phyloP scores from a whole-genome alignment of 2,113 vertebrate species.

The Callaeas wilsoni region DNA sequence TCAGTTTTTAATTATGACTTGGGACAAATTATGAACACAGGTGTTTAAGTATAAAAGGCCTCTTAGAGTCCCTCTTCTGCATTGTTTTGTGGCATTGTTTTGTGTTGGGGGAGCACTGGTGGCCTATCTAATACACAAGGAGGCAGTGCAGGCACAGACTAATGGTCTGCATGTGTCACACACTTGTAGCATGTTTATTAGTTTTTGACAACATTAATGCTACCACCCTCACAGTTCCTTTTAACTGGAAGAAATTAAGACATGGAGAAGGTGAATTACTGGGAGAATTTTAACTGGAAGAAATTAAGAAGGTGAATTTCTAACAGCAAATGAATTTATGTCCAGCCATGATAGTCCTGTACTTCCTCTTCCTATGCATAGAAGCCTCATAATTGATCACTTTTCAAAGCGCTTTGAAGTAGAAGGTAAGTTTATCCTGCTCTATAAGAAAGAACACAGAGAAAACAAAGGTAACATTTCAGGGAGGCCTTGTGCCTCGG shows the following conservation, averaged over 20 bases:
- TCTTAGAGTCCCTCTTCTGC: background rate
- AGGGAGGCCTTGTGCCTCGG: background rate
- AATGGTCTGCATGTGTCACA: conserved; percentile 1
- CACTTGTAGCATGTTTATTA: background rate
- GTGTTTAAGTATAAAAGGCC: background rate
- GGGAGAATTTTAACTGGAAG: background rate
- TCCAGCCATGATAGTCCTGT: background rate
- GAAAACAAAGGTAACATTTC: background rate
- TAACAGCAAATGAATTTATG: background rate
- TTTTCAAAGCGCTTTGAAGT: background rate
- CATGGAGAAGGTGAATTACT: background rate
- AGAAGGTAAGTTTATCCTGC: background rate
- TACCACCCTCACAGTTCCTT: background rate
- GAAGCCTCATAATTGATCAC: background rate
- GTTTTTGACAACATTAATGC: background rate
- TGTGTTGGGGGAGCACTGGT: background rate
- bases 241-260: background rate
- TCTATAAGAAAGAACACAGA: background rate
- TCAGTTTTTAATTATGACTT: background rate
- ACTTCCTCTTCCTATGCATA: background rate
- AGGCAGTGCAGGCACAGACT: conserved; percentile 53
- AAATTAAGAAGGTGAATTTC: background rate
- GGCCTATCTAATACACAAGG: conserved; percentile 34
- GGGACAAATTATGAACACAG: background rate
- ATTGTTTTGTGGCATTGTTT: background rate